Base-by-base conservation (phyloP, 2,113 vertebrate genomes). In the Mugil cephalus region DNA sequence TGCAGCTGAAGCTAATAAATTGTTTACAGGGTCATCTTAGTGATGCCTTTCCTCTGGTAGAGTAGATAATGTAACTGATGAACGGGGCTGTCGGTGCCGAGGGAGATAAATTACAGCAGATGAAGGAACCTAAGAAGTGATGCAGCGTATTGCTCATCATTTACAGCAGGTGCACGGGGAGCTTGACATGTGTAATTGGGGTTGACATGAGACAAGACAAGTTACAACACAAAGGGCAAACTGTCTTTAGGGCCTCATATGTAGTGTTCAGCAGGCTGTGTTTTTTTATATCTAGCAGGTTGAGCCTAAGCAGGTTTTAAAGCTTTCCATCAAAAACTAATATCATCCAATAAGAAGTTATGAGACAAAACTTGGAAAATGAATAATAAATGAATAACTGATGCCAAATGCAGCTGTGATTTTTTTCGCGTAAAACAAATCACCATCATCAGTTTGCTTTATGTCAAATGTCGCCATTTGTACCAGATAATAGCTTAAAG, bases 151-250 rank as follows among this genome's bases (percentile, higher is more conserved):
- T 18, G 59, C 38, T 72, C 64, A 82, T 77, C 40, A 74, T 56
- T 69, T 61, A 69, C 55, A 79, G 34, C 8, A 4, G 34, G n/a
- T 51, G 17, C 17, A 77, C 58, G 35, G 64, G 61, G 71, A 45
- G 21, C 72, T 64, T 74, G 55, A 69, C 73, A 47, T 53, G 24
- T 46, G 74, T 89, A 86, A 83, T 65, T 83, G 47, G 39, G 52
- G 43, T 39, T 78, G 51, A 66, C 69, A 51, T 55, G 67, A 30
- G 24, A 62, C 53, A 74, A 17, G 62, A 76, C 58, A 34, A 30
- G 51, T 48, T 50, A 64, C 54, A 66, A 46, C 24, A 51, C 58
- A 61, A 77, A 74, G 78, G 53, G 19, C 40, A 10, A 7, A 8
- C 38, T 19, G 58, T 76, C 58, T 58, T 63, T 60, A 45, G 42